Evolutionary conservation across 2,888 invertebrate genomes (phyloP), one percentile per base, ranked within the genome.

Genomic region (Drosophila gaucha): DNA sequence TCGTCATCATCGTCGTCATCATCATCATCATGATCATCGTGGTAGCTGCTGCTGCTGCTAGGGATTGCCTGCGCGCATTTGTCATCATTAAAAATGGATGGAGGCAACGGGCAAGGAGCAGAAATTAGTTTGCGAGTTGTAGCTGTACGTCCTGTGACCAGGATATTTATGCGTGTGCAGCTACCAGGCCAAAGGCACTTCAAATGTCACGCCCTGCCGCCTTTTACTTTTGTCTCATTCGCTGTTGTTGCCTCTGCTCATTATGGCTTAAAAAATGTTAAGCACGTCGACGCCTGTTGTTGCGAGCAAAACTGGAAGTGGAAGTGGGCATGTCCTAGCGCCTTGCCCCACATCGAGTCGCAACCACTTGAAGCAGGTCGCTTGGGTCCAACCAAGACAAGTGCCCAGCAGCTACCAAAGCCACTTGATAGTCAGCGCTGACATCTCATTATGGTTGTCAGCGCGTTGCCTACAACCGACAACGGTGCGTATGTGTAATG

Each of bases 401-500:
- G 62, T 73, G 55, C 63, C 75, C 49, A 57, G 49, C 54, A 46
- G 46, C 39, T 54, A 54, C 44, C 59, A 63, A 65, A 79, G 83
- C 88, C 88, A 84, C 83, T 84, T 88, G 83, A 82, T 88, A 86
- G 86, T 84, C 83, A 72, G 47, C 86, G 79, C 71, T 84, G 83
- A 84, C 83, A 84, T 84, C 83, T 84, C 88, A 88, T 84, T 84
- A 84, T 86, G 86, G 83, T 71, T 84, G 83, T 88, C 86, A 77
- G 71, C 67, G 78, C 75, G 74, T 74, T 64, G 59, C 56, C 47
- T 68, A 56, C 39, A 36, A 74, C 67, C 77, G 73, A 67, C 73
- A 74, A 68, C 86, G 69, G 59, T 77, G 77, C 85, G 87, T 80
- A 86, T 86, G 80, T 84, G 80, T 80, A 66, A 80, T 80, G 74